Evolutionary conservation across 2,888 invertebrate species (phyloP).

Genomic region (Pantelozetes paolii): DNA sequence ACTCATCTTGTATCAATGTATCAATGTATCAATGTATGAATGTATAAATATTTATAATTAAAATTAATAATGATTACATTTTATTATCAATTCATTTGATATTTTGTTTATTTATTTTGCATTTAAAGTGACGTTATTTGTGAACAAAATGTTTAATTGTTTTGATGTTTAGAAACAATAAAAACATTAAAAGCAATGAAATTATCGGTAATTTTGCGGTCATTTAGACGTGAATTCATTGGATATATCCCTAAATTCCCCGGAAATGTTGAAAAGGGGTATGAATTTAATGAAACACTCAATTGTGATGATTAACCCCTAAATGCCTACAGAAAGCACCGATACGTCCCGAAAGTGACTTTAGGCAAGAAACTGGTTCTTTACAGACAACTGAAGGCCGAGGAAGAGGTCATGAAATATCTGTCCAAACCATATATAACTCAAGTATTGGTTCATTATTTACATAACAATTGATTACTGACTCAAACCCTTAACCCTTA

Average conservation of each 20-base stretch:
- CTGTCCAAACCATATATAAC: slow-evolving; percentile 38
- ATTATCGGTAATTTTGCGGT: slow-evolving; percentile 26
- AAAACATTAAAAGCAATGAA: slow-evolving; percentile 20
- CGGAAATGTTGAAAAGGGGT: slow-evolving; percentile 39
- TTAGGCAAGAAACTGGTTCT: slow-evolving; percentile 29
- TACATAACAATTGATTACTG: neutral
- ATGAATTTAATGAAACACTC: neutral
- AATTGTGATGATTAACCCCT: slow-evolving; percentile 22
- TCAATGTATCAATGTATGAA: too few species aligned
- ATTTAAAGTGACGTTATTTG: too few species aligned
- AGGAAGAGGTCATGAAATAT: slow-evolving; percentile 41
- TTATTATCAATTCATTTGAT: too few species aligned
- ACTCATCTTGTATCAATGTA: too few species aligned
- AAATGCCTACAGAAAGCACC: slow-evolving; percentile 33
- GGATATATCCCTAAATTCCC: slow-evolving; percentile 40
- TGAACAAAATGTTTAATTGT: too few species aligned
- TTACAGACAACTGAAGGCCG: slow-evolving; percentile 14
- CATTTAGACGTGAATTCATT: slow-evolving; percentile 39
- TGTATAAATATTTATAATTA: too few species aligned
- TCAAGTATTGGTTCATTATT: slow-evolving; percentile 17
- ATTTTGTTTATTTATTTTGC: too few species aligned
- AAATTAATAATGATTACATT: too few species aligned
- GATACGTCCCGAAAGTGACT: slow-evolving; percentile 41
- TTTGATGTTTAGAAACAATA: too few species aligned
- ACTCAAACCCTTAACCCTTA: neutral